These are phyloP conservation scores for Polia nebulosa DNA, from an alignment of 2,888 invertebrate species.

Conservation along the genomic window DNA sequence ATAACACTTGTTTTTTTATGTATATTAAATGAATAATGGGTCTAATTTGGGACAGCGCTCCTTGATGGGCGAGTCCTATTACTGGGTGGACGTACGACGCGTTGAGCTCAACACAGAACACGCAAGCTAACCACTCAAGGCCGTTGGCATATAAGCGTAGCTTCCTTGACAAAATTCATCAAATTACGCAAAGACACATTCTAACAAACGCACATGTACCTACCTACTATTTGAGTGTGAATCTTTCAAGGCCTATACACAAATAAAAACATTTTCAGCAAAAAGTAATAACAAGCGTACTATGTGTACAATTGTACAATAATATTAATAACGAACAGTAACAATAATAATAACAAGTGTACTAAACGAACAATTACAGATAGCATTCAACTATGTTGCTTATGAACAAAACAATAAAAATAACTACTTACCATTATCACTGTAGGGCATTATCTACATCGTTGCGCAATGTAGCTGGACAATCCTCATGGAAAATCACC, in stretches of 20 bases:
- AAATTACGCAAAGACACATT: too few species aligned
- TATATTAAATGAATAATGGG: too few species aligned
- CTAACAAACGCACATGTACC: neutral
- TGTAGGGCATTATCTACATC: conserved; percentile 15
- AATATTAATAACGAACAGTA: too few species aligned
- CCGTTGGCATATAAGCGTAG: too few species aligned
- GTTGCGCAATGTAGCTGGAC: conserved; percentile 8
- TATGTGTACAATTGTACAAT: conserved; percentile 27
- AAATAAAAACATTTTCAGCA: neutral
- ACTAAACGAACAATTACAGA: conserved; percentile 32
- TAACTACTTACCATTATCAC: conserved; percentile 17
- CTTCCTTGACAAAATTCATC: too few species aligned
- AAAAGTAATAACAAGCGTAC: conserved; percentile 11
- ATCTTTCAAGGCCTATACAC: neutral
- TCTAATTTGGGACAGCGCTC: too few species aligned
- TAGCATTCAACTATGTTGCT: conserved; percentile 19
- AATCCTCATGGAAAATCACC: conserved; percentile 42
- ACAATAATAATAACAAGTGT: conserved; percentile 2
- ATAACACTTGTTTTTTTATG: too few species aligned
- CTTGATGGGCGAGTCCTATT: too few species aligned
- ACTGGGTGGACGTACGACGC: too few species aligned
- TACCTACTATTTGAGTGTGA: neutral
- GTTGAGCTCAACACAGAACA: too few species aligned
- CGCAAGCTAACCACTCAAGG: too few species aligned
- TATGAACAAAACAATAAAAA: conserved; percentile 28